Percentiles rank a stretch among this genome's conserved stretches.
Evolutionary conservation across 1,140 invertebrate genomes (phyloP).

Genomic region (Pentalonia nigronervosa): DNA sequence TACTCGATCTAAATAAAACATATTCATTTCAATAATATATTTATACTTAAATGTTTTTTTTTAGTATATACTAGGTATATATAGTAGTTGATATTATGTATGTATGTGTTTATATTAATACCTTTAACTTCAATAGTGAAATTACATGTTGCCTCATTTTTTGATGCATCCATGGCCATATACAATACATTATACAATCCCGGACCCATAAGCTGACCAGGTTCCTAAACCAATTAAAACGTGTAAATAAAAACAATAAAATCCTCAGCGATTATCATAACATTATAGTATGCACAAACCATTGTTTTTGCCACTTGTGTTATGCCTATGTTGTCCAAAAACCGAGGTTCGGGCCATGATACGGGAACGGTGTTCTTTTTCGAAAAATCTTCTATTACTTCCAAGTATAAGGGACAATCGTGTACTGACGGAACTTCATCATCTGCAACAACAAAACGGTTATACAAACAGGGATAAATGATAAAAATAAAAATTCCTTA

Average conservation of each 20-base stretch:
- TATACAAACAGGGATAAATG: neutral
- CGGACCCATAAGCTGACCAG: neutral
- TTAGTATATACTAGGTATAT: neutral
- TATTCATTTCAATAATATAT: neutral
- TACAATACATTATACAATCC: slow-evolving; percentile 22
- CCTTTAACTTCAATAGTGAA: slow-evolving; percentile 42
- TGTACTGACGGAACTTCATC: neutral
- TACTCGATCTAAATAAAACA: slow-evolving; percentile 1
- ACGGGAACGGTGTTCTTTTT: neutral
- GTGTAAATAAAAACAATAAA: neutral
- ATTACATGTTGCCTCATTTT: slow-evolving; percentile 25
- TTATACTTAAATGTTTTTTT: neutral
- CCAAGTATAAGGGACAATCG: slow-evolving; percentile 26
- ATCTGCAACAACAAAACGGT: neutral
- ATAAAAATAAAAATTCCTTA: neutral
- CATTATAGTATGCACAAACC: neutral
- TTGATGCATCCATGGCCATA: neutral
- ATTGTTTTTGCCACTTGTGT: slow-evolving; percentile 11
- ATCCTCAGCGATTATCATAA: neutral
- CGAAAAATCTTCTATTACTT: neutral
- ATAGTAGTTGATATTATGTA: neutral
- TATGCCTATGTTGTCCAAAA: neutral
- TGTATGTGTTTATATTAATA: neutral
- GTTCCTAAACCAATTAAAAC: neutral
- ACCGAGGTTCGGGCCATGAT: slow-evolving; percentile 27